Evolutionary conservation across 2,113 vertebrate genomes (phyloP), one percentile per base, ranked within the genome.

Genomic region (Sinocyclocheilus anophthalmus): DNA sequence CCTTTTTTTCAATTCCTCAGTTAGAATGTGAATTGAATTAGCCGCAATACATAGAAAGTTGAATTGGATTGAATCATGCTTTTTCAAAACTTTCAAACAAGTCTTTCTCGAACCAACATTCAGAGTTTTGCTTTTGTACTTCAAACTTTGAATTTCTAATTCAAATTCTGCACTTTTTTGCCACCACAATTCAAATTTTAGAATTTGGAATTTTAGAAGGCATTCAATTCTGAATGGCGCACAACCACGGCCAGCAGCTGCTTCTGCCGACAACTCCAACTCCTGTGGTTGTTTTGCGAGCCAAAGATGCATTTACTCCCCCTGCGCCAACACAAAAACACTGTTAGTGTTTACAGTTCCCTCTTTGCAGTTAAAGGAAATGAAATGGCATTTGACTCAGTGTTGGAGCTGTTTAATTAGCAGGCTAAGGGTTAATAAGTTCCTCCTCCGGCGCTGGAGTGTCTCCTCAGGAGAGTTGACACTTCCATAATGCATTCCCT

Each of bases 331-430:
- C 84, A 24, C 84, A 89, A 90, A 88, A 83, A 87, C 72, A 83
- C 82, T 85, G 77, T 84, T 55, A 81, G 76, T 63, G 86, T 88
- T 81, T 76, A 77, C 72, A 90, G 72, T 70, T 76, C n/a, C 87
- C 42, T 69, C 57, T 85, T 88, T 88, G 86, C 91, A 88, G 89
- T 90, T 20, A 10, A 80, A 78, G 87, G 88, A 93, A 93, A 93
- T 92, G 75, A 92, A 91, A 87, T 90, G 89, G 82, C 88, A 87
- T 91, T 91, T 91, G 88, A 91, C 90, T 89, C 81, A 48, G 75
- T 90, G 90, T 76, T 90, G 75, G 75, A 83, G 78, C 72, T 89
- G 86, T 94, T 93, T 91, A 94, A 94, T 95, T 93, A 92, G 85
- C 89, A 76, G 89, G 87, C 84, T 69, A 90, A 88, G 90, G 90